These are phyloP conservation scores for Pemphredon lugubris DNA, from an alignment of 2,888 invertebrate species.

Conservation along the genomic window DNA sequence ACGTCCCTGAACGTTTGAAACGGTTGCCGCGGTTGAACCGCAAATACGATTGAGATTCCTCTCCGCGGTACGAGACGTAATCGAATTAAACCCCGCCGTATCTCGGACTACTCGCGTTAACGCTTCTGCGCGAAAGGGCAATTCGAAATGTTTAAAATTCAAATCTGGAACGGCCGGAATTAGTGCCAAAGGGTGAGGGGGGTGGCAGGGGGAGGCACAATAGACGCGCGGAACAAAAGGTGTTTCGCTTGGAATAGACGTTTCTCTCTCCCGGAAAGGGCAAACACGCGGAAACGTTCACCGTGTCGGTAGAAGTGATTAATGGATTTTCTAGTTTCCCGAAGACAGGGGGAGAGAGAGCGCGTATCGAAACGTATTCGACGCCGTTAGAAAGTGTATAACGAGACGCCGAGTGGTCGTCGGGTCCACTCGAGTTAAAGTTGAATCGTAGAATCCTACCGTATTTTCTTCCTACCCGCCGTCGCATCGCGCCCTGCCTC, in stretches of 20 bases:
- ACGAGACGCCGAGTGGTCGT: constrained; percentile 15
- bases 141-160: no score
- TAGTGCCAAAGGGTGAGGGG: no score
- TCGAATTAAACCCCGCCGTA: no score
- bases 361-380: background rate
- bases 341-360: no score
- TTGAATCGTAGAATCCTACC: constrained; percentile 19
- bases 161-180: no score
- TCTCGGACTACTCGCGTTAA: no score
- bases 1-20: no score
- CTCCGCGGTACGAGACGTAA: no score
- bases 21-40: no score
- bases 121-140: no score
- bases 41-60: no score
- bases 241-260: background rate
- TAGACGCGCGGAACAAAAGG: background rate
- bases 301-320: constrained; percentile 20
- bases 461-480: constrained; percentile 12
- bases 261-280: background rate
- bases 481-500: background rate
- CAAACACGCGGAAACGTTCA: background rate
- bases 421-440: constrained; percentile 24
- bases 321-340: constrained; percentile 37
- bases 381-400: constrained; percentile 34
- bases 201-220: background rate